These are phyloP conservation scores for Catocala sponsa DNA, from an alignment of 2,888 invertebrate genomes.

Conservation along the genomic window DNA sequence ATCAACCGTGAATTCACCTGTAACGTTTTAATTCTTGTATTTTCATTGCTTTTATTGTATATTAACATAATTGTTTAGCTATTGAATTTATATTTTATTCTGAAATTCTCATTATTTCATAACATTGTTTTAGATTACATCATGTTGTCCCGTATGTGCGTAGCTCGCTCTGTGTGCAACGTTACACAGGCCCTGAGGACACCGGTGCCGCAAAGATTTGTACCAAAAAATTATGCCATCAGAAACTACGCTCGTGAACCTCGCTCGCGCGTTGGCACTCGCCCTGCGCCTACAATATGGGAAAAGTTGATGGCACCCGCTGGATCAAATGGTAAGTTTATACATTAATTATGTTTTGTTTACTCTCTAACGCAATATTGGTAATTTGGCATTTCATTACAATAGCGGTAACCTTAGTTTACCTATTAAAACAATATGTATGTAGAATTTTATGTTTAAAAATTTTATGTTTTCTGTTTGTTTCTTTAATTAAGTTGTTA, in stretches of 20 bases:
- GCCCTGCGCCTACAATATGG: conserved; percentile 88
- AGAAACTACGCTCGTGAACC: conserved; percentile 88
- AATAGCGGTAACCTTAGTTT: too few species aligned
- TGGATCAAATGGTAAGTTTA: conserved; percentile 90
- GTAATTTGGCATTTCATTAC: too few species aligned
- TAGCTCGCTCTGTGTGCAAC: conserved; percentile 71
- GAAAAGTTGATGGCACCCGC: conserved; percentile 93
- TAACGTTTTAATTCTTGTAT: not conserved
- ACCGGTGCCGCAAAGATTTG: conserved; percentile 78
- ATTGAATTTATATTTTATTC: not conserved
- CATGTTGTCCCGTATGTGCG: conserved; percentile 86
- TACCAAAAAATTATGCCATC: conserved; percentile 82
- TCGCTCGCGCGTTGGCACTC: conserved; percentile 72
- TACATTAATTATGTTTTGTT: not conserved
- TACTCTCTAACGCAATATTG: too few species aligned
- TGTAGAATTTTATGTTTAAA: too few species aligned
- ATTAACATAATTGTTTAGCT: too few species aligned
- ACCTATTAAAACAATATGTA: too few species aligned
- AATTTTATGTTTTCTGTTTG: too few species aligned
- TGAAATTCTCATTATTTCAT: not conserved
- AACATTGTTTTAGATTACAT: conserved; percentile 61
- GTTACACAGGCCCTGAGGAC: conserved; percentile 73
- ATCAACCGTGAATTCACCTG: conserved; percentile 3
- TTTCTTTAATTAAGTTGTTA: too few species aligned
- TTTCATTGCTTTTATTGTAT: not conserved